phyloP scores from a whole-genome alignment of 2,113 vertebrate genomes.

The Nothoprocta pentlandii region DNA sequence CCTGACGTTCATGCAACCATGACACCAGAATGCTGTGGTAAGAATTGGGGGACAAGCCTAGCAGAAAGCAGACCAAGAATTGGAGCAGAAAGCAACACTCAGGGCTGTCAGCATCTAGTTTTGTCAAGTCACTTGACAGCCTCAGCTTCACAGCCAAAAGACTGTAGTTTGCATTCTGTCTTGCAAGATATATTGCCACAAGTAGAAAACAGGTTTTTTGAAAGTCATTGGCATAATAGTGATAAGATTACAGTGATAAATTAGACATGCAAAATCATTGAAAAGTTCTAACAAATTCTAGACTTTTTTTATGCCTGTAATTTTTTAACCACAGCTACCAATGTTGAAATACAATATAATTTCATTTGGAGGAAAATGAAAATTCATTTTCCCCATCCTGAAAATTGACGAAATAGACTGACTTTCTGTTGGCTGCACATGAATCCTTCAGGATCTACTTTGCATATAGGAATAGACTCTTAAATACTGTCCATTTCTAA shows the following conservation, averaged over 20 bases:
- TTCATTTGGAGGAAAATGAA: not conserved
- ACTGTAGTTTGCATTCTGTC: not conserved
- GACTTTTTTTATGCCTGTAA: not conserved
- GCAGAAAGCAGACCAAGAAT: not conserved
- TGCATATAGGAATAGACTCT: not conserved
- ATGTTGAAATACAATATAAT: not conserved
- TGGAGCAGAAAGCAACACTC: not conserved
- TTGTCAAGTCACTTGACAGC: not conserved
- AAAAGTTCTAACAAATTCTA: not conserved
- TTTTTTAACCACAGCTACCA: not conserved
- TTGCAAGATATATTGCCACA: constrained; percentile 16
- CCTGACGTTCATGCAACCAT: not conserved
- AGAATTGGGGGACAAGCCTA: not conserved
- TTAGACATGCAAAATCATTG: constrained; percentile 14
- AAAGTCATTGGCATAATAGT: not conserved
- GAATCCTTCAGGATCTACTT: not conserved
- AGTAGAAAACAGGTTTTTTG: not conserved
- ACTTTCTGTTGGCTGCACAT: not conserved
- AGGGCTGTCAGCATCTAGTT: not conserved
- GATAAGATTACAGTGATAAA: constrained; percentile 22
- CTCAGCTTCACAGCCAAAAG: not conserved
- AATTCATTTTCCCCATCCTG: not conserved
- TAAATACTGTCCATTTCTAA: not conserved
- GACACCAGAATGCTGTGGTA: not conserved
- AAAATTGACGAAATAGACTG: not conserved